Evolutionary conservation across 2,888 invertebrate species (phyloP).

Genomic region (Automeris io): DNA sequence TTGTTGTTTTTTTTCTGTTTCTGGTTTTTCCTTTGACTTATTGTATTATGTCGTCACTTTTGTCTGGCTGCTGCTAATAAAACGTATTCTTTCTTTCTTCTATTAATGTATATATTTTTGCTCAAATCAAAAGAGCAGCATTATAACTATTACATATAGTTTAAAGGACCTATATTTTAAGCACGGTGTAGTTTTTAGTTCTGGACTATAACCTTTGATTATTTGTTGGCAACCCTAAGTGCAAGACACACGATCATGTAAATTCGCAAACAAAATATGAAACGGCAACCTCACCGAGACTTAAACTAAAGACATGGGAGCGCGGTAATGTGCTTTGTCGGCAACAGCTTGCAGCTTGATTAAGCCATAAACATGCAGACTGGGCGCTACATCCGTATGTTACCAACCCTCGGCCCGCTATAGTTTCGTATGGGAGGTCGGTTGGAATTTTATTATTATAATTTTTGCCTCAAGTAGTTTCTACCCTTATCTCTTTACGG

Average conservation of each 20-base stretch:
- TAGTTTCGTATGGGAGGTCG: conserved; percentile 27
- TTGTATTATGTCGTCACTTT: too few relatives aligned
- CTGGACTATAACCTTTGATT: too few relatives aligned
- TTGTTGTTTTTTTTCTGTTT: too few relatives aligned
- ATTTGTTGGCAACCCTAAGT: too few relatives aligned
- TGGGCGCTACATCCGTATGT: conserved; percentile 33
- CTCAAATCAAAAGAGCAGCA: too few relatives aligned
- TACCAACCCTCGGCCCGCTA: conserved; percentile 22
- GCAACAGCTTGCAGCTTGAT: conserved; percentile 47
- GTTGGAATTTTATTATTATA: conserved; percentile 34
- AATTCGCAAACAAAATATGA: conserved; percentile 33
- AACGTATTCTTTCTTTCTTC: too few relatives aligned
- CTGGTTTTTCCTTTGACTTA: too few relatives aligned
- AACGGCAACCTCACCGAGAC: conserved; percentile 37
- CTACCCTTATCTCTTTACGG: background rate
- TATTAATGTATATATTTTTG: too few relatives aligned
- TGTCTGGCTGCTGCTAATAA: too few relatives aligned
- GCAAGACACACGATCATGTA: conserved; percentile 13
- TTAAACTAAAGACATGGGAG: conserved; percentile 29
- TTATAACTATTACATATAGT: too few relatives aligned
- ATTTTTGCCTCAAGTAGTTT: conserved; percentile 17
- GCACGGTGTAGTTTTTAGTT: too few relatives aligned
- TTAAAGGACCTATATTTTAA: too few relatives aligned
- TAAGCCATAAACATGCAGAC: conserved; percentile 49
- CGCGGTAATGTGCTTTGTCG: conserved; percentile 32